These are phyloP conservation scores for Caenorhabditis elegans DNA, from an alignment of 1,140 invertebrate species.

Conservation along the genomic window DNA sequence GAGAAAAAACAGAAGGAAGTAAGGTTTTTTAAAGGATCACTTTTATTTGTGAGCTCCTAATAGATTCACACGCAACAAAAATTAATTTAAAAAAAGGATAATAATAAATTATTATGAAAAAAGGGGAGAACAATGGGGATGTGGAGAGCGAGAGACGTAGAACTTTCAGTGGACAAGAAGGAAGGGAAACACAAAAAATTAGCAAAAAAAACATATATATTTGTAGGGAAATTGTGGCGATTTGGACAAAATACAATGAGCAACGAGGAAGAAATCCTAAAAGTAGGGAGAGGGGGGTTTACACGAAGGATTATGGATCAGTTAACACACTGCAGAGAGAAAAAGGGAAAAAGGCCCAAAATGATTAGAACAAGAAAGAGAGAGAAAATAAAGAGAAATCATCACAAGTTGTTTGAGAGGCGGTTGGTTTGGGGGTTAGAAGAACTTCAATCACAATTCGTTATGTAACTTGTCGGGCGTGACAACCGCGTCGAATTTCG, in stretches of 20 bases:
- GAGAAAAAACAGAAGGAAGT: no score
- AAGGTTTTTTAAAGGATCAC: no score
- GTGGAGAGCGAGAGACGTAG: no score
- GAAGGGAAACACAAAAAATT: not conserved
- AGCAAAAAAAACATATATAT: not conserved
- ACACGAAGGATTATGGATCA: conserved; percentile 6
- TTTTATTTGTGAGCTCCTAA: no score
- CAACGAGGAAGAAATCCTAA: conserved; percentile 22
- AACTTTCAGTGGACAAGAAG: not conserved
- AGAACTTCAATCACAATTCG: conserved; percentile 10
- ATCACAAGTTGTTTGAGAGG: not conserved
- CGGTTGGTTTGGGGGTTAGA: no score
- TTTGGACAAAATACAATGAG: conserved; percentile 28
- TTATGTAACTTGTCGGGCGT: not conserved
- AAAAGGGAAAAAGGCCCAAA: not conserved
- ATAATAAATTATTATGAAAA: no score
- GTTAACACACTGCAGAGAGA: conserved; percentile 12
- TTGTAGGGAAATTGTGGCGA: not conserved
- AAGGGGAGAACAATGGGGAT: no score
- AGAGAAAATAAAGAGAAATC: conserved; percentile 4
- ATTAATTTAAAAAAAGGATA: no score
- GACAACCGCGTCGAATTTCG: not conserved
- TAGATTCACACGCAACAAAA: no score
- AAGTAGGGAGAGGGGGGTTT: not conserved
- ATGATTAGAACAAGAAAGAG: not conserved